Evolutionary conservation across 1,140 invertebrate genomes (phyloP), one percentile per base, ranked within the genome.

Genomic region (Drosophila kohkoa): DNA sequence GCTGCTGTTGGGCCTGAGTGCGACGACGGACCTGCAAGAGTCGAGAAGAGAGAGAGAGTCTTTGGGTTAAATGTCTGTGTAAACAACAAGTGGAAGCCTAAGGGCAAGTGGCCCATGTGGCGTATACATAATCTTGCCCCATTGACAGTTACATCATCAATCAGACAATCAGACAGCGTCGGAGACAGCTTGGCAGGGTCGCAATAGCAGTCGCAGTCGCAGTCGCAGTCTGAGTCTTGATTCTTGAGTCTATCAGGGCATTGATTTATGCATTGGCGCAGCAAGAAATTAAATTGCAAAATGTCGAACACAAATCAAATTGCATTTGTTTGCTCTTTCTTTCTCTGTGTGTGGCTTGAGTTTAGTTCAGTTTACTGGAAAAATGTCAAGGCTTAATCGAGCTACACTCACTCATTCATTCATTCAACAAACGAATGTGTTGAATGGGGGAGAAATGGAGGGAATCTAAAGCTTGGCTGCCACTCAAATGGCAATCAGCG

Each of bases 1-100:
- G 91, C 67, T 91, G 87, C 79, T 91, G 88, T 51, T 91, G 82
- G 1, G 81, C 51, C 81, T 92, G 85, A 5, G 90, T 88, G 76
- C 90, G 79, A 52, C 87, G 79, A 2, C 92, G 87, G 57, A 92
- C 92, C 92, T 92, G 77, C 13, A 74, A 74, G 6, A 35, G 8
- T 25, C 20, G 20, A 25, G 3, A 25, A 25, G 20, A 25, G 3
- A 25, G 10, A 0, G 32, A 5, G 11, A 38, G 13, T 11, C 30
- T 20, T 28, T 1, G 54, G 35, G 35, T 57, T 41, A 57, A 57
- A 25, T 35, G 54, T 3, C 20, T 32, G 10, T 5, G 1, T 32
- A 32, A 11, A 16, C 28, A 6, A 8, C 48, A 20, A 54, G 28
- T 25, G 38, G 16, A 7, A 25, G 60, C 51, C 32, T 63, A 41